Evolutionary conservation across 2,888 invertebrate species (phyloP).

Genomic region (Drosophila demipolita): DNA sequence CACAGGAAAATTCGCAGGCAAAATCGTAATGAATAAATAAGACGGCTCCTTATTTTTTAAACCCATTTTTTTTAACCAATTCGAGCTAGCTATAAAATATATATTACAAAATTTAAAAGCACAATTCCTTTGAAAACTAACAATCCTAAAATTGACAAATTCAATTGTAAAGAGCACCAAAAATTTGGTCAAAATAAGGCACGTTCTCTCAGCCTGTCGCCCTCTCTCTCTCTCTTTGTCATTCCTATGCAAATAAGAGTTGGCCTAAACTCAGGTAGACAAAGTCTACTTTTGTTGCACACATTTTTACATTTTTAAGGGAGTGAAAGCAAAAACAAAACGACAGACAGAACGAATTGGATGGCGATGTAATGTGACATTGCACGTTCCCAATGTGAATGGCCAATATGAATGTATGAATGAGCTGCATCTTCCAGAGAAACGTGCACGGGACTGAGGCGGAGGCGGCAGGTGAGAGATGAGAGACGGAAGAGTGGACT

Average conservation of each 20-base stretch:
- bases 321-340: slow-evolving; percentile 50
- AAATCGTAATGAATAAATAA: neutral
- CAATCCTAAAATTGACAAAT: neutral
- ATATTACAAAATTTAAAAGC: neutral
- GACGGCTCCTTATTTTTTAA: neutral
- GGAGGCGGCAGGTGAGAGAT: neutral
- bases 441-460: slow-evolving; percentile 37
- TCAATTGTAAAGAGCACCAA: slow-evolving; percentile 2
- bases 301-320: neutral
- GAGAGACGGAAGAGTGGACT: neutral
- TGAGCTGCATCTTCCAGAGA: slow-evolving; percentile 10
- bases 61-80: neutral
- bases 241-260: slow-evolving; percentile 41
- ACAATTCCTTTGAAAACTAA: no score
- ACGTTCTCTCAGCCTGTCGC: neutral
- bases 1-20: neutral
- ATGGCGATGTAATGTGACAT: slow-evolving; percentile 52
- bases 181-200: neutral
- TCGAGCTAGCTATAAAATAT: no score
- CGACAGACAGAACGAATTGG: slow-evolving; percentile 32
- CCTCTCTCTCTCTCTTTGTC: neutral
- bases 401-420: slow-evolving; percentile 46
- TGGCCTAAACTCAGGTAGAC: slow-evolving; percentile 30
- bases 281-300: slow-evolving; percentile 12
- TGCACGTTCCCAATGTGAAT: slow-evolving; percentile 43